Base-by-base conservation (phyloP, 2,113 vertebrate genomes). In the Mola mola region DNA sequence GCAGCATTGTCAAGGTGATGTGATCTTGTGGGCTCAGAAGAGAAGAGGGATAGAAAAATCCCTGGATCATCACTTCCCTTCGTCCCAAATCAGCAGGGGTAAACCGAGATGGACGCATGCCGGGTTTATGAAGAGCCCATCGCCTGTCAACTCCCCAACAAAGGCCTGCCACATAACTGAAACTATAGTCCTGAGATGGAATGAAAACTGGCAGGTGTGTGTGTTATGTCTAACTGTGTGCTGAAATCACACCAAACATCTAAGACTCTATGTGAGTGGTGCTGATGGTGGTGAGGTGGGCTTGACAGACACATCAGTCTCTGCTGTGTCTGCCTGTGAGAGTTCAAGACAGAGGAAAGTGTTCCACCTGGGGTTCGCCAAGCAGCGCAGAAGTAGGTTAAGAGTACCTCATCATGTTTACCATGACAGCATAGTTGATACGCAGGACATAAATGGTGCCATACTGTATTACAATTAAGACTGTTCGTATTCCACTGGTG, bases 31-130 rank as follows among this genome's bases (percentile, higher is more conserved):
- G 75, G 66, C 56, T 73, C 69, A 75, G 69, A 80, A 57, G 72
- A 57, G 69, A 53, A 40, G 37, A 43, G 11, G 8, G 19, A 41
- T 9, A 41, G 19, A 29, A 69, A 42, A 83, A 71, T 56, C 56
- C 85, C 88, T 43, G 42, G 78, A 78, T 92, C 87, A 89, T 87
- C 85, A 69, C 77, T 79, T 85, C 55, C 59, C 78, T 78, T 80
- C 72, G 84, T 78, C 68, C 72, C 61, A 40, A 53, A 82, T 64
- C 83, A 78, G 78, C 38, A 15, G 29, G 70, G 66, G 53, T 66
- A 70, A 49, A 84, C 9, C 33, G 51, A 37, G 72, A 79, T 65
- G 81, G 78, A 70, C 58, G 52, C 33, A 55, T 65, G 80, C 71
- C 29, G 49, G 74, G 75, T 82, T 82, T 66, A 72, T 50, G 73